Conservation (phyloP, 2,888 invertebrate species). For the Temnothorax unifasciatus region DNA sequence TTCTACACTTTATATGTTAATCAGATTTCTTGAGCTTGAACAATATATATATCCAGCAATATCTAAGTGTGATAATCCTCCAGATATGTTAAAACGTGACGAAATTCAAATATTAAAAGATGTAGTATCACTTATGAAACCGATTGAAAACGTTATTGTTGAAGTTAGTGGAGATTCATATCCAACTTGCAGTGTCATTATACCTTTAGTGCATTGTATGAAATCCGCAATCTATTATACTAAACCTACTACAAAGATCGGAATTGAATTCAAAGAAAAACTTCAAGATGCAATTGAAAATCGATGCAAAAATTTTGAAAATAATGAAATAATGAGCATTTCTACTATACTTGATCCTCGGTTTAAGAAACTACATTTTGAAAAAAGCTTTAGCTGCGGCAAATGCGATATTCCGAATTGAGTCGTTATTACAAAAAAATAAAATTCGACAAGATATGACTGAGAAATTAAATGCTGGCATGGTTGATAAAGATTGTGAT, state of each 20-base stretch:
- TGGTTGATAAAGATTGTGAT: too few relatives aligned
- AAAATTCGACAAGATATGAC: not conserved
- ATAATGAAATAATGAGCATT: not conserved
- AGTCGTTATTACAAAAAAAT: not conserved
- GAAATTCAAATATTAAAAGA: too few relatives aligned
- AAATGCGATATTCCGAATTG: not conserved
- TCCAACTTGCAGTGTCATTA: too few relatives aligned
- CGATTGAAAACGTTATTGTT: too few relatives aligned
- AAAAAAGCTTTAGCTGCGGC: not conserved
- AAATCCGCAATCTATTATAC: not conserved
- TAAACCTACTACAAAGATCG: not conserved
- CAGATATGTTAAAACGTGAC: too few relatives aligned
- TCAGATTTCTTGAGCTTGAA: not conserved
- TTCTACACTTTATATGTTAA: not conserved
- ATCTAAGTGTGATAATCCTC: too few relatives aligned
- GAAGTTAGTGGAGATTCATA: too few relatives aligned
- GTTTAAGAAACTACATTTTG: conserved; percentile 2
- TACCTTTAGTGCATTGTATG: not conserved
- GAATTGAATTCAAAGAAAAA: not conserved
- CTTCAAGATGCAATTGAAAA: not conserved
- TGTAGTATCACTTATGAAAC: too few relatives aligned
- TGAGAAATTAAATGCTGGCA: too few relatives aligned
- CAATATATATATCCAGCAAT: not conserved
- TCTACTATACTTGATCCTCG: not conserved
- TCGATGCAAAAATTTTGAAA: not conserved